A percentile compares a stretch with the other conserved stretches of the same genome.
Evolutionary conservation across 2,888 invertebrate genomes (phyloP).

Genomic region (Melieria picta): DNA sequence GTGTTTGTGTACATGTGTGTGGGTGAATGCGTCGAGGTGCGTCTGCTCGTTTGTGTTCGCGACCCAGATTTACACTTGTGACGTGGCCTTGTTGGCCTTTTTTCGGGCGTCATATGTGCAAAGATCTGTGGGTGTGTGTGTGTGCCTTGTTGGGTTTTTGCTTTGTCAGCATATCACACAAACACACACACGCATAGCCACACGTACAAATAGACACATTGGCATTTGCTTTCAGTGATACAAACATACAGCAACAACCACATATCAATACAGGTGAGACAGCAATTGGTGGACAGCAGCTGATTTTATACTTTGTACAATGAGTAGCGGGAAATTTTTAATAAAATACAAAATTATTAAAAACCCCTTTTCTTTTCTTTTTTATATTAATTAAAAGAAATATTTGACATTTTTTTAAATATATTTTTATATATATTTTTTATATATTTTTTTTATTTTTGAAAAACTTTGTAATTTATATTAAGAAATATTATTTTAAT

Average conservation of each 20-base stretch:
- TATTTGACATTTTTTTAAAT: too few relatives aligned
- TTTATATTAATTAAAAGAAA: too few relatives aligned
- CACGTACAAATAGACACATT: neutral
- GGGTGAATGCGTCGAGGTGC: neutral
- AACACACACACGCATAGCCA: neutral
- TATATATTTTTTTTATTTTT: too few relatives aligned
- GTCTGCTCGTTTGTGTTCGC: neutral
- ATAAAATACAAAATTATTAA: too few relatives aligned
- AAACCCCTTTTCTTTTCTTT: too few relatives aligned
- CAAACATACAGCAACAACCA: slow-evolving; percentile 5
- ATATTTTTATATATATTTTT: too few relatives aligned
- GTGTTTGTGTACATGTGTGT: neutral
- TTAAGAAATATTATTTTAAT: too few relatives aligned
- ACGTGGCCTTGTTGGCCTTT: slow-evolving; percentile 13
- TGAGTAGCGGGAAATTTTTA: too few relatives aligned
- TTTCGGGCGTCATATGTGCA: neutral
- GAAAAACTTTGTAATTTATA: too few relatives aligned
- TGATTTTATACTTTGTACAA: too few relatives aligned
- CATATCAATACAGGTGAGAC: neutral
- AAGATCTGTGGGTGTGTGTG: neutral
- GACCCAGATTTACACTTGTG: slow-evolving; percentile 21
- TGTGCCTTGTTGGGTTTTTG: slow-evolving; percentile 4
- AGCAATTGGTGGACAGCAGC: too few relatives aligned
- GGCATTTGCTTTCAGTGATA: neutral
- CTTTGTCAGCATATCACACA: neutral